Conservation (phyloP, 2,113 vertebrate species). For the Verasper variegatus region DNA sequence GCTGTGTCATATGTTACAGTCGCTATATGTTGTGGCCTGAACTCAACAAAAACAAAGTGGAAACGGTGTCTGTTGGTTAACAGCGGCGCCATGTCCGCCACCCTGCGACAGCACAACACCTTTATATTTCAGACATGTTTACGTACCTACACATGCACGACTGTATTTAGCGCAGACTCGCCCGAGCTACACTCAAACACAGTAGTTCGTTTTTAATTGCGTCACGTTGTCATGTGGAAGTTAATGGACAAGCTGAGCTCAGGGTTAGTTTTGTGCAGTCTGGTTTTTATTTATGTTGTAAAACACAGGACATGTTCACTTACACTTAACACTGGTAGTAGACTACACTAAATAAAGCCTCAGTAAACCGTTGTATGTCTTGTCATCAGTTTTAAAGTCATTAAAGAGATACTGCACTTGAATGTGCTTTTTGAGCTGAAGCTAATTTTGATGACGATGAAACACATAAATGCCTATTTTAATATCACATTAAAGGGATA, state of each 20-base stretch:
- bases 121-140: not conserved
- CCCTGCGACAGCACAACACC: not conserved
- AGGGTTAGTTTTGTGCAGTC: not conserved
- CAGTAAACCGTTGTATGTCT: too few species aligned
- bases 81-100: not conserved
- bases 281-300: not conserved
- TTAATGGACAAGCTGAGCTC: not conserved
- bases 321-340: not conserved
- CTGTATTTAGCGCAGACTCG: not conserved
- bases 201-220: not conserved
- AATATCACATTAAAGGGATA: too few species aligned
- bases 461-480: too few species aligned
- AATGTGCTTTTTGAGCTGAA: too few species aligned
- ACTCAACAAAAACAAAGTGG: not conserved
- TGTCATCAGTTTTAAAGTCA: too few species aligned
- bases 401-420: too few species aligned
- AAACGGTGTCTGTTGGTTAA: not conserved
- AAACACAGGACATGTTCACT: not conserved
- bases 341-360: too few species aligned
- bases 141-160: not conserved
- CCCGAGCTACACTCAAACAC: not conserved
- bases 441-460: too few species aligned
- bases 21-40: constrained; percentile 1
- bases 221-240: not conserved
- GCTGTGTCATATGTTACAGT: constrained; percentile 27